Base-by-base conservation (phyloP, 2,113 vertebrate genomes). In the Cebidichthys violaceus region DNA sequence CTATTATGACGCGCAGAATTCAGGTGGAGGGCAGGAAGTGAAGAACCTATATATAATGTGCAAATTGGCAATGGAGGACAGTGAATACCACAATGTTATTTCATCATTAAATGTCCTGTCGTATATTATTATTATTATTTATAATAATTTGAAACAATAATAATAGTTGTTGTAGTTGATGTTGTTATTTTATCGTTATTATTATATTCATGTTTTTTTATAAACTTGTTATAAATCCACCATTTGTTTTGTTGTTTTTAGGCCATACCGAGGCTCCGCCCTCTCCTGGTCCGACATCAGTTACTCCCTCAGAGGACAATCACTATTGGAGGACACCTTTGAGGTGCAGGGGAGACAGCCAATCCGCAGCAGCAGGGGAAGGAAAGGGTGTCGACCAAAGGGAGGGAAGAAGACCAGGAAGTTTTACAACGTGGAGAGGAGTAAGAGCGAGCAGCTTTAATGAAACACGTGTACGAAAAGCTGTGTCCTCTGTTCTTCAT, bases 261-360 rank as follows among this genome's bases (percentile, higher is more conserved):
- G 85, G 27, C 1, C 11, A 1, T 59, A 35, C 33, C 0, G 1
- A 0, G 90, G 90, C 22, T 71, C 80, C 1, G 47, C 77, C 41
- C 67, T 91, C 67, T 72, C 27, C 45, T 91, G 90, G 87, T 88
- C 85, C 20, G 7, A 66, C 64, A 77, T 91, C 81, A 45, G 20
- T 8, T 89, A 85, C 66, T 43, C 75, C 5, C 1, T 3, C 22
- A 68, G 5, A 9, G 81, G 81, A n/a, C 0, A n/a, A 0, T 0
- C 5, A 0, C 41, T 89, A 0, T 1, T 91, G 76, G 90, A 91
- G 64, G 75, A 86, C 17, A 1, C 1, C 22, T 91, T 78, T 13
- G 14, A 80, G 29, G 0, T 0, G 15, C 67, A 62, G 64, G 39
- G 0, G 0, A 27, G 1, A 6, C 14, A 43, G 70, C 45, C 54